These are phyloP conservation scores for Ardeotis arabs DNA, from an alignment of 2,113 vertebrate species.

Conservation along the genomic window DNA sequence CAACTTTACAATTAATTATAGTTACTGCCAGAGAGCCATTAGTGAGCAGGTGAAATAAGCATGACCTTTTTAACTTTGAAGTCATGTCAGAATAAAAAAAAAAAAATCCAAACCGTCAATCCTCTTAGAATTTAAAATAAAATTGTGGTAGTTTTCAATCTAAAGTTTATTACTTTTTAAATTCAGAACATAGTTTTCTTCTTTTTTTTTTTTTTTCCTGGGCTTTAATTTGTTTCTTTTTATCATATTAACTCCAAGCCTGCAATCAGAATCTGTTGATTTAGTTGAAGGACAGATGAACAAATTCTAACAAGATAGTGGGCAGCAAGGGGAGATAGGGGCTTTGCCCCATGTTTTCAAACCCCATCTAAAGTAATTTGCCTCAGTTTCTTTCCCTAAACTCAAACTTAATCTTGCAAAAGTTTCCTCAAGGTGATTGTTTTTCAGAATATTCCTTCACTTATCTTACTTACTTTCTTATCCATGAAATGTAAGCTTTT, in stretches of 20 bases:
- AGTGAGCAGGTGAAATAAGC: slow-evolving; percentile 37
- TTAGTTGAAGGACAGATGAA: background rate
- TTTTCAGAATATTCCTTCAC: background rate
- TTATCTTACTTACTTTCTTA: background rate
- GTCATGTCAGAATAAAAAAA: background rate
- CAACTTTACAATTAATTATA: slow-evolving; percentile 55
- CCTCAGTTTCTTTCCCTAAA: background rate
- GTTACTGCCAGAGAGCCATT: slow-evolving; percentile 35
- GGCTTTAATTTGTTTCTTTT: background rate
- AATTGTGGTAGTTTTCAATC: background rate
- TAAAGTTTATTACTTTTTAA: background rate
- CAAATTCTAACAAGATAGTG: background rate
- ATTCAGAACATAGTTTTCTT: background rate
- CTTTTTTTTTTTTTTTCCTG: too few species aligned
- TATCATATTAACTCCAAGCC: background rate
- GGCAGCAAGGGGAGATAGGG: fast-evolving
- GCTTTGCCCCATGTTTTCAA: background rate
- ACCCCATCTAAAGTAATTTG: background rate
- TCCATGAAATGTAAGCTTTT: background rate
- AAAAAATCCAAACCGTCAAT: background rate
- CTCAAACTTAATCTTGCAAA: background rate
- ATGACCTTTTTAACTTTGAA: slow-evolving; percentile 60
- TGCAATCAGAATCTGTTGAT: background rate
- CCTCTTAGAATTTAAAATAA: slow-evolving; percentile 21
- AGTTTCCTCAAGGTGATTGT: fast-evolving